Evolutionary conservation across 2,797 vertebrate species (phyloP).

Genomic region (Lepidocolaptes lacrymiger): DNA sequence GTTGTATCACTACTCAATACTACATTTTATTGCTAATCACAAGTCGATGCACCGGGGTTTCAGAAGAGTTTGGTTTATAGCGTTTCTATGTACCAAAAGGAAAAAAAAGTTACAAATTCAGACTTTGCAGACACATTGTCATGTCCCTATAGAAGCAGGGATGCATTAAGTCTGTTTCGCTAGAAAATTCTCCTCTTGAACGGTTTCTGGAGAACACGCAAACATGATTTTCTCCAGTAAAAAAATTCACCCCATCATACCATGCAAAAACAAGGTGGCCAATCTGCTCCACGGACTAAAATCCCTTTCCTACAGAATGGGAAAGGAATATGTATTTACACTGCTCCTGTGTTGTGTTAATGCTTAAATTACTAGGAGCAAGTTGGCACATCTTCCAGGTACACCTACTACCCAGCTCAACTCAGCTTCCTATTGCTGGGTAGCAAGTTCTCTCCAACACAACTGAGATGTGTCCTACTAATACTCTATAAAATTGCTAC

Average conservation of each 20-base stretch:
- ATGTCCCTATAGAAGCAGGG: constrained; percentile 65
- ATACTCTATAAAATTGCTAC: not conserved
- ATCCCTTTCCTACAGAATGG: constrained; percentile 1
- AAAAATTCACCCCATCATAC: constrained; percentile 29
- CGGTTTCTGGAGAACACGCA: not conserved
- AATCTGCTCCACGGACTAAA: constrained; percentile 13
- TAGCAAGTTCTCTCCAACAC: not conserved
- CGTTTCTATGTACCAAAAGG: constrained; percentile 76
- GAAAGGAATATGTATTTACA: constrained; percentile 35
- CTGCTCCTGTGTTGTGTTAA: constrained; percentile 43
- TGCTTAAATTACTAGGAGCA: constrained; percentile 51
- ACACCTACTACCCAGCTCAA: not conserved
- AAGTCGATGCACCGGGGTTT: constrained; percentile 76
- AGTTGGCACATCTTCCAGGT: constrained; percentile 7
- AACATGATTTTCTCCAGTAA: not conserved
- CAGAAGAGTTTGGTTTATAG: constrained; percentile 83
- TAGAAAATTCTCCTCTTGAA: constrained; percentile 58
- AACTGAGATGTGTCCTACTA: not conserved
- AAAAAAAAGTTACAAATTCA: constrained; percentile 74
- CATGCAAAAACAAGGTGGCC: constrained; percentile 48
- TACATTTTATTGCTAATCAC: constrained; percentile 82
- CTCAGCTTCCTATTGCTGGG: constrained; percentile 50
- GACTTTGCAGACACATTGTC: constrained; percentile 71
- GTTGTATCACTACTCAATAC: constrained; percentile 71
- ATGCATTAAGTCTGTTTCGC: constrained; percentile 49